Percentiles rank a stretch among this genome's conserved stretches.
Conservation (phyloP, 35 echinoderm and acorn worm species). For the Ptychodera flava region DNA sequence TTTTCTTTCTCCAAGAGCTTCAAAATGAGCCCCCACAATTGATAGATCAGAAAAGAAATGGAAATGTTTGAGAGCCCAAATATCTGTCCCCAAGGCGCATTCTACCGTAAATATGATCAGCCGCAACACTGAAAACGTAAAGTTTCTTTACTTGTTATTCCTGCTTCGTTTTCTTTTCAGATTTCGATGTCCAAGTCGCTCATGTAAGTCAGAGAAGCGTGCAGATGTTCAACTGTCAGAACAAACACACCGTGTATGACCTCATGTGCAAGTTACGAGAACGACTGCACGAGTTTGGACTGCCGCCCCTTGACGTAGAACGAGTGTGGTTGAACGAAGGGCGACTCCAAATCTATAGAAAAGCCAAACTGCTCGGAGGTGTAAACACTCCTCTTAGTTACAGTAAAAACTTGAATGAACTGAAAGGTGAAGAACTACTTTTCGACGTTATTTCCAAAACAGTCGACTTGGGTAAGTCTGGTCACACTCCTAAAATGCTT, state of each 20-base stretch:
- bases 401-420: neutral
- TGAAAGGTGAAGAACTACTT: neutral
- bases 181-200: neutral
- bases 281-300: neutral
- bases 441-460: neutral
- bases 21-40: too few species aligned
- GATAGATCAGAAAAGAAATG: too few species aligned
- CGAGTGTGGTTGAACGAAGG: neutral
- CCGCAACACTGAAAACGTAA: too few species aligned
- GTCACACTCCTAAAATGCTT: too few species aligned
- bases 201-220: neutral
- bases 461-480: neutral
- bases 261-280: neutral
- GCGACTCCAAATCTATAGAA: neutral
- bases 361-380: neutral
- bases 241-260: neutral
- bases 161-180: neutral
- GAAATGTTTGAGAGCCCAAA: too few species aligned
- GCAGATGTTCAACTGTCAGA: neutral
- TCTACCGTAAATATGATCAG: too few species aligned
- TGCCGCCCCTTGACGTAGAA: neutral
- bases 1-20: too few species aligned
- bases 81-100: too few species aligned
- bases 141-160: neutral
- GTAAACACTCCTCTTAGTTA: neutral